Evolutionary conservation across 2,888 invertebrate genomes (phyloP).

Genomic region (Lordiphosa fenestrarum): DNA sequence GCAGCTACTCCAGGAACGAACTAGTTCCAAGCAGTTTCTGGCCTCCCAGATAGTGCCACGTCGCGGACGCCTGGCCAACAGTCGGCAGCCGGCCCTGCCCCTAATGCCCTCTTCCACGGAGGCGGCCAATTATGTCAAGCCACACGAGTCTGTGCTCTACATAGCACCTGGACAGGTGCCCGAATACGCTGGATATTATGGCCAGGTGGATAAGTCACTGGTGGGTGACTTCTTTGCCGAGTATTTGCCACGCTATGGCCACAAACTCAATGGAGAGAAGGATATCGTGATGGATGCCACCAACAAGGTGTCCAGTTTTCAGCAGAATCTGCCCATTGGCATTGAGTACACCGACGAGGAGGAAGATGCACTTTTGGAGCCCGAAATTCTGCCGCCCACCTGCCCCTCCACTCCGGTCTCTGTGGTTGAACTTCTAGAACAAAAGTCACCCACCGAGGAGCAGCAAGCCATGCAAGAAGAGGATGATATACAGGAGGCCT

Average conservation of each 20-base stretch:
- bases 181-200: constrained; percentile 53
- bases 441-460: no score
- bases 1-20: constrained; percentile 22
- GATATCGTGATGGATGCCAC: constrained; percentile 48
- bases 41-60: constrained; percentile 18
- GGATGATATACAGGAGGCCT: constrained; percentile 38
- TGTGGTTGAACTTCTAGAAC: background rate
- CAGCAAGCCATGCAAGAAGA: no score
- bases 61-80: constrained; percentile 30
- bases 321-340: constrained; percentile 60
- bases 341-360: constrained; percentile 36
- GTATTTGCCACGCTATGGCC: constrained; percentile 49
- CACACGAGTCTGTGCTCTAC: constrained; percentile 34
- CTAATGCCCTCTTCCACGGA: constrained; percentile 8
- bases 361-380: constrained; percentile 1
- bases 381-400: constrained; percentile 8
- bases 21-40: background rate
- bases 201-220: constrained; percentile 19
- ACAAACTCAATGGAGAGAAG: constrained; percentile 34
- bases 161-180: constrained; percentile 25
- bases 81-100: background rate
- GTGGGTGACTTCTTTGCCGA: constrained; percentile 46
- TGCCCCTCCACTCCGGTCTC: constrained; percentile 14
- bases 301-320: constrained; percentile 38
- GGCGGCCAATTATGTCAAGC: constrained; percentile 29